phyloP scores from a whole-genome alignment of 2,888 invertebrate genomes.

The Ectemnius continuus region DNA sequence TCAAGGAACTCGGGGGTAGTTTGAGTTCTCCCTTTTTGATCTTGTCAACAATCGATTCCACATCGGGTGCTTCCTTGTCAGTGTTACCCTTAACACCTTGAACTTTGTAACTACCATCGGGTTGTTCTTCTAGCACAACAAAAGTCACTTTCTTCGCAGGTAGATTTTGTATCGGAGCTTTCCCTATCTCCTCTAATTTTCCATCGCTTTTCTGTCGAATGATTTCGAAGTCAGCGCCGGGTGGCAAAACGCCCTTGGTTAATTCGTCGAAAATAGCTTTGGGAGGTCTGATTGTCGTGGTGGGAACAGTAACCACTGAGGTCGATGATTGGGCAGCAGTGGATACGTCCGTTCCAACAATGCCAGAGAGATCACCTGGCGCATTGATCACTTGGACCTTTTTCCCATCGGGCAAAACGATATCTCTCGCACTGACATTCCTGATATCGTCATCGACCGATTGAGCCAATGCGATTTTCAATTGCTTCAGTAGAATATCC shows the following conservation, averaged over 20 bases:
- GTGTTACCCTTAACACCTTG: constrained; percentile 84
- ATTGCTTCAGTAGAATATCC: constrained; percentile 86
- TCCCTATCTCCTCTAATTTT: constrained; percentile 84
- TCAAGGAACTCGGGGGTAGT: constrained; percentile 81
- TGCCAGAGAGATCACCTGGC: constrained; percentile 64
- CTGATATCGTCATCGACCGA: constrained; percentile 84
- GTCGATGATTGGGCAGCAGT: constrained; percentile 52
- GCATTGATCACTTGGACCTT: constrained; percentile 81
- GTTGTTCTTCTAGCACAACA: constrained; percentile 91
- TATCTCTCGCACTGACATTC: constrained; percentile 86
- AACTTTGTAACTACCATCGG: constrained; percentile 91
- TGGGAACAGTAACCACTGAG: constrained; percentile 74
- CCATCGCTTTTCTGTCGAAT: constrained; percentile 88
- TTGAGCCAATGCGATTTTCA: constrained; percentile 86
- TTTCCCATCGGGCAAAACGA: constrained; percentile 87
- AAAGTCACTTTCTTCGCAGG: constrained; percentile 91
- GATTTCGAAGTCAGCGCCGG: constrained; percentile 89
- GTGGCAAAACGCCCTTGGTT: constrained; percentile 88
- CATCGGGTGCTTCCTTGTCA: constrained; percentile 85
- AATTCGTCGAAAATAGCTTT: constrained; percentile 86
- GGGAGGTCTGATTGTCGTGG: constrained; percentile 83
- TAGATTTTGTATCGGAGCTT: constrained; percentile 81
- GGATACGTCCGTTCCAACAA: constrained; percentile 59
- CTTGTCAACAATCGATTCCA: constrained; percentile 88
- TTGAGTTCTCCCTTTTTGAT: constrained; percentile 91